A percentile compares a stretch with the other conserved stretches of the same genome.
Evolutionary conservation across 2,888 invertebrate genomes (phyloP).

Genomic region (Anarsia innoxiella): DNA sequence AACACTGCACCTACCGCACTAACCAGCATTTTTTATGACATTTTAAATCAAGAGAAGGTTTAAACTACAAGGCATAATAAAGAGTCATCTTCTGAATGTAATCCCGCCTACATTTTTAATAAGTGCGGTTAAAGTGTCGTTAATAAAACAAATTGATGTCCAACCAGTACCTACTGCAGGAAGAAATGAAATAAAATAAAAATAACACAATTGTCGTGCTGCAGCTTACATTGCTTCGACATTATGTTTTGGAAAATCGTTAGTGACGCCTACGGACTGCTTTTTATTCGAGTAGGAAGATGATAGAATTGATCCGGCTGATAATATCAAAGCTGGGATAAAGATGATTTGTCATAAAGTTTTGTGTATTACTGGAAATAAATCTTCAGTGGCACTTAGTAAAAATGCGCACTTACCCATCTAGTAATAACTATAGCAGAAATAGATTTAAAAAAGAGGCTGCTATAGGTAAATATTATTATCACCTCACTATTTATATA

Average conservation of each 20-base stretch:
- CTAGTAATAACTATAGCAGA: no score
- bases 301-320: background rate
- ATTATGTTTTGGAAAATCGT: slow-evolving; percentile 62
- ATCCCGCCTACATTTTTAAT: slow-evolving; percentile 63
- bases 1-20: no score
- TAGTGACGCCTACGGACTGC: slow-evolving; percentile 56
- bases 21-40: no score
- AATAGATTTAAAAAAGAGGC: no score
- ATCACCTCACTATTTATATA: no score
- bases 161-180: slow-evolving; percentile 31
- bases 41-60: slow-evolving; percentile 1
- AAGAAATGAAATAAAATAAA: slow-evolving; percentile 34
- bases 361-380: no score
- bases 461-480: no score
- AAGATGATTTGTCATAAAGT: no score
- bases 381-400: no score
- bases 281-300: background rate
- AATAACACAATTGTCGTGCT: slow-evolving; percentile 36
- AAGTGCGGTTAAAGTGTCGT: slow-evolving; percentile 64
- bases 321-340: no score
- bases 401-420: no score
- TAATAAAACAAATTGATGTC: slow-evolving; percentile 64
- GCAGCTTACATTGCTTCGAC: slow-evolving; percentile 43
- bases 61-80: slow-evolving; percentile 22
- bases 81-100: slow-evolving; percentile 25